These are phyloP conservation scores for Mylabris phalerata DNA, from an alignment of 1,140 invertebrate genomes.

Conservation along the genomic window DNA sequence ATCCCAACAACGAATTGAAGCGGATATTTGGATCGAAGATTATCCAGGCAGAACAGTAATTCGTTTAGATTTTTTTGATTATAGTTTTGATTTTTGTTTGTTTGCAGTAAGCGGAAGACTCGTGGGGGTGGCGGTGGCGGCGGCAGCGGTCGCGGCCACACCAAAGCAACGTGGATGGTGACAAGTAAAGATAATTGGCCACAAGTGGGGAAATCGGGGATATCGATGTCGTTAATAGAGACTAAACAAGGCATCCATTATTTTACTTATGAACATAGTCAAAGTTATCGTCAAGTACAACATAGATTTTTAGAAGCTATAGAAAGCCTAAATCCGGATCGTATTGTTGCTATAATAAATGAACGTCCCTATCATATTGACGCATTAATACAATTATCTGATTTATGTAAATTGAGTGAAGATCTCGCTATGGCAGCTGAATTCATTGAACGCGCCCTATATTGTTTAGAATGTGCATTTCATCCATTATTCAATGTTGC, in stretches of 20 bases:
- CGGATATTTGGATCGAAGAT: conserved; percentile 79
- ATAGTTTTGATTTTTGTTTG: conserved; percentile 12
- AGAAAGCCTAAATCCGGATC: conserved; percentile 73
- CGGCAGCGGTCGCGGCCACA: conserved; percentile 44
- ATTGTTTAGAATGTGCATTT: conserved; percentile 69
- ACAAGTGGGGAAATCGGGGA: conserved; percentile 56
- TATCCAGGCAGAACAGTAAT: conserved; percentile 60
- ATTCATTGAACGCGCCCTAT: conserved; percentile 70
- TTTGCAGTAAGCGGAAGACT: conserved; percentile 51
- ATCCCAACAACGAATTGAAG: conserved; percentile 76
- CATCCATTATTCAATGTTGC: conserved; percentile 76
- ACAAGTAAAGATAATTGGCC: conserved; percentile 61
- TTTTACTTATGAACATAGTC: conserved; percentile 76
- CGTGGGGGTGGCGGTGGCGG: conserved; percentile 39
- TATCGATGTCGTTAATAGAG: conserved; percentile 65
- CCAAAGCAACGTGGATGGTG: conserved; percentile 61
- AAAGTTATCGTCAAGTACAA: conserved; percentile 69
- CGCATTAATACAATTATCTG: conserved; percentile 76
- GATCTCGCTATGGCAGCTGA: conserved; percentile 73
- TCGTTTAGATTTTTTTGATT: conserved; percentile 12
- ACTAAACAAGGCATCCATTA: conserved; percentile 47
- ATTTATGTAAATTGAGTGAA: conserved; percentile 72
- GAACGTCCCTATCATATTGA: conserved; percentile 77
- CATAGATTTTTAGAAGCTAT: conserved; percentile 69
- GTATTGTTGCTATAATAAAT: conserved; percentile 73